Evolutionary conservation across 2,113 vertebrate species (phyloP), one percentile per base, ranked within the genome.

Genomic region (Salvelinus sp.): DNA sequence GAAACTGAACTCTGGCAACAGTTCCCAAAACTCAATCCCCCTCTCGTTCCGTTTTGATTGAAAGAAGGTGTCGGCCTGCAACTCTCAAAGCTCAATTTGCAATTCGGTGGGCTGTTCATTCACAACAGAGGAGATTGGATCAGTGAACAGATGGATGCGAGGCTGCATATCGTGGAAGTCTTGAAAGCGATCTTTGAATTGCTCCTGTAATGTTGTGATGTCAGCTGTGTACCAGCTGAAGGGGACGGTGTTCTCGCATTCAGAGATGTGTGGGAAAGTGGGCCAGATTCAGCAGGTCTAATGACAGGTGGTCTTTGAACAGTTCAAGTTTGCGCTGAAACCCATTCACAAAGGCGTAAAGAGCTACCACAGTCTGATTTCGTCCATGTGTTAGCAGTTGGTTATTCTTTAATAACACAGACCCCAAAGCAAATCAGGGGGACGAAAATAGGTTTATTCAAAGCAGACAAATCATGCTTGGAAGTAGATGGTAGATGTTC

Each of bases 161-260:
- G 10, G 6, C 4, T 16, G 60, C 60, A 63, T 63, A 16, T n/a
- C 0, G n/a, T 63, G 60, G n/a, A 63, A 63, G 14, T n/a, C n/a
- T 9, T 63, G 60, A 63, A 63, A 63, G 60, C n/a, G n/a, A 63
- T 63, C 6, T 20, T 63, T 63, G 60, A 63, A 63, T 63, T 63
- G 60, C 9, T 63, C 18, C 18, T 63, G 60, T 16, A 63, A 63
- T 4, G 0, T 23, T 63, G 9, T 16, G 14, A 63, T 23, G 4
- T 2, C 60, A 14, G 22, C n/a, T 63, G 6, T 63, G 60, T 63
- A 63, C 10, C 60, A 1, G 18, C 14, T 9, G 33, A 38, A 38
- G 33, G 6, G n/a, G 10, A 63, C 22, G 0, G 60, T 63, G 10
- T 7, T 63, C 60, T 63, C 60, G 4, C 20, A n/a, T 63, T 63